Evolutionary conservation across 2,113 vertebrate species (phyloP).

Genomic region (Calyptommatus sinebrachiatus): DNA sequence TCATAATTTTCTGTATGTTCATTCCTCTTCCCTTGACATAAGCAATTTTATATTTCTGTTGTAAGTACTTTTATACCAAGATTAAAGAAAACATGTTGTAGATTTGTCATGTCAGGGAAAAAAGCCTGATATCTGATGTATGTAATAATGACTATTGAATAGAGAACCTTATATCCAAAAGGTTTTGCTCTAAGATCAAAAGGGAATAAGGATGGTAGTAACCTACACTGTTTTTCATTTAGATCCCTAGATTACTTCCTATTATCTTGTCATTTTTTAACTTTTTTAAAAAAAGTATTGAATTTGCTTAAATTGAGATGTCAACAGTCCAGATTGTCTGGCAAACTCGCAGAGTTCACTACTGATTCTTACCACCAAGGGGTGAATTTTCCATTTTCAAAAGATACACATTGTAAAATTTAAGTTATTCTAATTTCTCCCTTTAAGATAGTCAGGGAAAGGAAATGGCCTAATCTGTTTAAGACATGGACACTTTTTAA

Average conservation of each 20-base stretch:
- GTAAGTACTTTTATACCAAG: background rate
- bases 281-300: too few relatives aligned
- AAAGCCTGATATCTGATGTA: background rate
- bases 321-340: background rate
- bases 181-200: too few relatives aligned
- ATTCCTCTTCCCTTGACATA: background rate
- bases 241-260: too few relatives aligned
- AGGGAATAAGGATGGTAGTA: too few relatives aligned
- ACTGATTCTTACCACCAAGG: background rate
- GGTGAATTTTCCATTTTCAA: constrained; percentile 19
- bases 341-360: constrained; percentile 22
- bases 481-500: background rate
- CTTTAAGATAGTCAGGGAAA: background rate
- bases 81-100: background rate
- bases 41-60: background rate
- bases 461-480: background rate
- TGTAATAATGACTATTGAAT: too few relatives aligned
- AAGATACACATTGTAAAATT: background rate
- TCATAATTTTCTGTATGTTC: background rate
- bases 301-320: too few relatives aligned
- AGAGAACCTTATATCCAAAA: too few relatives aligned
- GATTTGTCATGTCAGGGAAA: background rate
- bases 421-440: background rate
- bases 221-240: too few relatives aligned
- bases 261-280: too few relatives aligned